Evolutionary conservation across 2,888 invertebrate species (phyloP), one percentile per base, ranked within the genome.

Genomic region (Euplexia lucipara): DNA sequence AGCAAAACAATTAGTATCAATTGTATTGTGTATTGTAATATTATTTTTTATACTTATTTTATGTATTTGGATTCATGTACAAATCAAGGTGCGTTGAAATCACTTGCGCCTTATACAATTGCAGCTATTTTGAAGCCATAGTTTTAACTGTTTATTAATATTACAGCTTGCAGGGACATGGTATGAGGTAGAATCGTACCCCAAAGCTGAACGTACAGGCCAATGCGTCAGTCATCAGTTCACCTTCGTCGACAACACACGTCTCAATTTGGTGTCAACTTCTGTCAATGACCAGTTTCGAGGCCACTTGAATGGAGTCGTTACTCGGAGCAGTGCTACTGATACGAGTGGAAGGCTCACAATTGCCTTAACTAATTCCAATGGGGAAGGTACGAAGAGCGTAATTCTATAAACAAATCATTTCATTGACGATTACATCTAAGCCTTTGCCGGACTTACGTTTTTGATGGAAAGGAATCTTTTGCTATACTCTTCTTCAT

Each of bases 181-280:
- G 93, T 72, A 86, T 56, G 93, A 92, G 81, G 83, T 91, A 1
- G 82, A 89, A 78, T 82, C 91, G 0, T 93, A 92, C 63, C 91
- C 92, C 0, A 89, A 88, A 68, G 83, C 82, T 0, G 77, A 86
- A 22, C 86, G 87, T 56, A 67, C 83, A 7, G 92, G 93, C 3
- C 85, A 90, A 14, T 94, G 95, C 59, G 72, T 91, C 34, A 86
- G 73, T 51, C 91, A 92, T 56, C 69, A 81, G 10, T 91, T 87
- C 72, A 69, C 81, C 0, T 32, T 57, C n/a, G 72, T 75, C 14
- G 64, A 81, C 3, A 78, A 60, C 20, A 78, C 82, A 48, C 81
- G 79, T 0, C 65, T 92, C 2, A 78, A 74, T 56, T 70, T 93
- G 0, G 70, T 77, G 2, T 88, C 91, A 1, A 81, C 82, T 2